Evolutionary conservation across 92 coral and sea anemone species (phyloP), one percentile per base, ranked within the genome.

Genomic region (Anthopleura xanthogrammica): DNA sequence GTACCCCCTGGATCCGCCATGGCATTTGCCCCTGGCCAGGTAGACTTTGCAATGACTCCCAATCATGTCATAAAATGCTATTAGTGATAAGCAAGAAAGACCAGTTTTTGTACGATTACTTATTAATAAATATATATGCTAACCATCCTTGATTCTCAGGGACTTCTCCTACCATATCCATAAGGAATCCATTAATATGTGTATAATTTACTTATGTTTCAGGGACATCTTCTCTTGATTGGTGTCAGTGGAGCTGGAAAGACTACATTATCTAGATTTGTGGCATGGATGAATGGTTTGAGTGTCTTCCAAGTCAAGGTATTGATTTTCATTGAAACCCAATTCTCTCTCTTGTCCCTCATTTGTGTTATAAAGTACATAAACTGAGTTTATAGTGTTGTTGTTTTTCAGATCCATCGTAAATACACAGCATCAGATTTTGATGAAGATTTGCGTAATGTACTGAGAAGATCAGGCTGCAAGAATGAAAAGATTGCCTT

Each of bases 201-300:
- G 68, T 19, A 9, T 43, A 3, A 40, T 20, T 2, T 56, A 56
- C 24, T 24, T 50, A 46, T 46, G 5, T 66, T 70, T 4, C 72
- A 97, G 99, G 99, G 99, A n/a, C 99, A 97, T 78, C 88, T 97
- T 83, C 88, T 97, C 68, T 85, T 97, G 87, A 97, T 97, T 77
- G 99, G 99, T 48, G 99, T 94, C 11, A 97, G 99, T 83, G 99
- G 99, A 60, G 99, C 99, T 41, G 99, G 99, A 50, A 97, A 97
- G 83, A 97, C 99, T 75, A 97, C 99, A 2, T 73, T 97, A 80
- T 97, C 99, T 3, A 91, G 99, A 80, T 97, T 97, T 89, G 99
- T 97, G 11, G 99, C 99, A 5, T 97, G 99, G 99, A 97, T 97
- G 99, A 97, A 97, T 85, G 99, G 99, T 4, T 87, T 97, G 19